A percentile compares a stretch with the other conserved stretches of the same genome.
Evolutionary conservation across 2,797 vertebrate species (phyloP).

Genomic region (Helicolenus hilgendorfi): DNA sequence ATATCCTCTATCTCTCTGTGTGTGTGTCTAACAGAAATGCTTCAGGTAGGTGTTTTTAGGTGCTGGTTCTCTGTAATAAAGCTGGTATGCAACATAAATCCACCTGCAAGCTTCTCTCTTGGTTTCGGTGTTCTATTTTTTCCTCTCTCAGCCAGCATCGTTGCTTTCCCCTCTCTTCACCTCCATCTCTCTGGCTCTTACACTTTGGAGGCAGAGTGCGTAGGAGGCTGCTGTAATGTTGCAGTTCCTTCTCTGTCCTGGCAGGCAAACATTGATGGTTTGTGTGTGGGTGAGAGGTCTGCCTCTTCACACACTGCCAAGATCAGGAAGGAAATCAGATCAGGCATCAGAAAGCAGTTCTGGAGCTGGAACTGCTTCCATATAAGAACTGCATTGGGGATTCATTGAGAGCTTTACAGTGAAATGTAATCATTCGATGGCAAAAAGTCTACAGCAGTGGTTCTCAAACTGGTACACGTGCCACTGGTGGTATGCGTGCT

Average conservation of each 20-base stretch:
- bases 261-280: constrained; percentile 60
- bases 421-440: no score
- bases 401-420: not conserved
- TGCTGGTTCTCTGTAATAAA: not conserved
- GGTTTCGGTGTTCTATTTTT: not conserved
- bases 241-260: constrained; percentile 51
- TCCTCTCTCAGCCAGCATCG: not conserved
- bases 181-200: constrained; percentile 7
- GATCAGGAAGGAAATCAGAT: constrained; percentile 37
- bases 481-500: no score
- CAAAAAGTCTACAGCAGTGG: no score
- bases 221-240: constrained; percentile 61
- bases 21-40: not conserved
- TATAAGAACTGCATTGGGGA: not conserved
- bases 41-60: not conserved
- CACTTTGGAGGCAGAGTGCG: constrained; percentile 43
- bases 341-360: not conserved
- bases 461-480: no score
- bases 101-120: not conserved
- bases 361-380: not conserved
- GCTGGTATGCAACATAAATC: not conserved
- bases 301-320: constrained; percentile 59
- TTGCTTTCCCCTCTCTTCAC: constrained; percentile 1
- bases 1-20: not conserved
- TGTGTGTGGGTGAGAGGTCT: constrained; percentile 60